Percentiles rank a stretch among this genome's conserved stretches.
Conservation (phyloP, 2,113 vertebrate genomes). For the Sterna hirundo region DNA sequence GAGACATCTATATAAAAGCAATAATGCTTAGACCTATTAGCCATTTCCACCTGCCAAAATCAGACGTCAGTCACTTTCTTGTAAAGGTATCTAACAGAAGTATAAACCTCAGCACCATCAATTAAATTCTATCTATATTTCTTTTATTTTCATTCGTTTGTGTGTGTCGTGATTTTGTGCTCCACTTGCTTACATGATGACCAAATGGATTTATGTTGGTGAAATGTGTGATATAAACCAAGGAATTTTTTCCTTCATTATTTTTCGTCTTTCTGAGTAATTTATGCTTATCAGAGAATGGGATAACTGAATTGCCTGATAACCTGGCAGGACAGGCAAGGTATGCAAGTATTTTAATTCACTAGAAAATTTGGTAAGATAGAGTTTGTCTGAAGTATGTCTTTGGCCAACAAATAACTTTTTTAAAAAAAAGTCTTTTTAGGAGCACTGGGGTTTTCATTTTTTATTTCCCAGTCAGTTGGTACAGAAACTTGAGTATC, state of each 20-base stretch:
- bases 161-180: background rate
- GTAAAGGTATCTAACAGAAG: background rate
- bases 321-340: background rate
- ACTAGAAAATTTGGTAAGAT: background rate
- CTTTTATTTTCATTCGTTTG: background rate
- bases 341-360: background rate
- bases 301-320: background rate
- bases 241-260: background rate
- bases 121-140: background rate
- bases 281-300: background rate
- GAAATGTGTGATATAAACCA: background rate
- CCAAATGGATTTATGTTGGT: background rate
- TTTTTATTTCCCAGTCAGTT: background rate
- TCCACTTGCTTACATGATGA: background rate
- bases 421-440: background rate
- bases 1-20: background rate
- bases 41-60: background rate
- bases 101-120: background rate
- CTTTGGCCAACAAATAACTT: background rate
- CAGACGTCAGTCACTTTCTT: fast-evolving
- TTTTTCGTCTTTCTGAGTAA: background rate
- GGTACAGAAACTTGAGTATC: background rate
- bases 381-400: background rate
- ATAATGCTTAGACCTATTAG: background rate
- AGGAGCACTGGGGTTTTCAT: background rate